phyloP scores from a whole-genome alignment of 2,888 invertebrate genomes.

The Leptinotarsa tumamoca region DNA sequence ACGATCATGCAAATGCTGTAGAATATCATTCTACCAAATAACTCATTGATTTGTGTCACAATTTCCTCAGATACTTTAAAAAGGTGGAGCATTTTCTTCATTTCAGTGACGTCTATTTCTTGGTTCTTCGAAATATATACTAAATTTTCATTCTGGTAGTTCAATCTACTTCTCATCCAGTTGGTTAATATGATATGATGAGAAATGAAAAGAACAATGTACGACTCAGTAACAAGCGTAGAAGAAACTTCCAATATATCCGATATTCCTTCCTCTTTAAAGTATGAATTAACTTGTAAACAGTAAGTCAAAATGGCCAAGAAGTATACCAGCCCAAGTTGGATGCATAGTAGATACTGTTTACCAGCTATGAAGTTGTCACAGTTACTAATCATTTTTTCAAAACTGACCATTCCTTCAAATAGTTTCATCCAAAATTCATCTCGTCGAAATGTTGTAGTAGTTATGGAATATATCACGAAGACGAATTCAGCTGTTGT shows the following conservation, averaged over 20 bases:
- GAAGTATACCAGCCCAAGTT: constrained; percentile 11
- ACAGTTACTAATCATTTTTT: background rate
- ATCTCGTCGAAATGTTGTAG: background rate
- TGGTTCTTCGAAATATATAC: background rate
- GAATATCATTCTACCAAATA: constrained; percentile 9
- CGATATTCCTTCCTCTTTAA: background rate
- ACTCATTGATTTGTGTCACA: constrained; percentile 2
- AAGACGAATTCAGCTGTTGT: constrained; percentile 7
- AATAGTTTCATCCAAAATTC: constrained; percentile 10
- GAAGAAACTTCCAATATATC: background rate
- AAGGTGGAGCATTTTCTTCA: background rate
- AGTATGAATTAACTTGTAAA: background rate
- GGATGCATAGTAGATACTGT: background rate
- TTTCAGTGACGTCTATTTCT: background rate
- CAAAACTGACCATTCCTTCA: background rate
- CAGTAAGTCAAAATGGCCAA: background rate
- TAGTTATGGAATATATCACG: background rate
- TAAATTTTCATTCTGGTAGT: constrained; percentile 4
- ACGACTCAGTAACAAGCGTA: background rate
- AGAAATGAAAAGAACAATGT: constrained; percentile 17
- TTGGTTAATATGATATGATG: constrained; percentile 26
- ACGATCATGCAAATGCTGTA: constrained; percentile 15
- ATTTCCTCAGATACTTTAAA: background rate
- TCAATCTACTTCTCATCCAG: constrained; percentile 32
- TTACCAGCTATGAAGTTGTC: constrained; percentile 8